phyloP scores from a whole-genome alignment of 2,797 vertebrate species.

The Notoglanidium macrostoma region DNA sequence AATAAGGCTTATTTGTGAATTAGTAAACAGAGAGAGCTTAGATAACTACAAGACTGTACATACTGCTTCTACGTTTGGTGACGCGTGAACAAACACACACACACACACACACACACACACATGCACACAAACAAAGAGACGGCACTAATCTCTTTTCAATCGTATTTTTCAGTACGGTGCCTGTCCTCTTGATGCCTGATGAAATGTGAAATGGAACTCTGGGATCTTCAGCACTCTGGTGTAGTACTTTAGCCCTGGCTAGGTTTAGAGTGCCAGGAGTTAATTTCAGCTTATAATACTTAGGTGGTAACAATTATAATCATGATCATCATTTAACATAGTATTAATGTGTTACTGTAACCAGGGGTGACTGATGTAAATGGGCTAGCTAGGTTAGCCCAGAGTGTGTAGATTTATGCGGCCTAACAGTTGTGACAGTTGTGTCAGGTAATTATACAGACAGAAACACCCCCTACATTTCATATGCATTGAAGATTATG shows the following conservation, averaged over 20 bases:
- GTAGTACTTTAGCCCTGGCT: constrained; percentile 8
- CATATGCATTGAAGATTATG: not conserved
- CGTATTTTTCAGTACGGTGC: constrained; percentile 1
- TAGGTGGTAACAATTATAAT: not conserved
- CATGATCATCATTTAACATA: not conserved
- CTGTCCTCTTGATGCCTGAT: constrained; percentile 24
- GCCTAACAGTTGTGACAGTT: not conserved
- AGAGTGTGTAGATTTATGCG: not conserved
- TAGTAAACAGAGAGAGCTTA: not conserved
- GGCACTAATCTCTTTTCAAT: not conserved
- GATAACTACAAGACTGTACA: not conserved
- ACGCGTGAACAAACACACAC: not conserved
- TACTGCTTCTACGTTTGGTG: not conserved
- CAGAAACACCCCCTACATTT: not conserved
- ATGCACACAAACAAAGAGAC: constrained; percentile 3
- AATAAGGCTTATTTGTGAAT: constrained; percentile 2
- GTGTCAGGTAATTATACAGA: not conserved
- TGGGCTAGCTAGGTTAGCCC: not conserved
- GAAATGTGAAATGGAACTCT: constrained; percentile 7
- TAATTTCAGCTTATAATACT: constrained; percentile 10
- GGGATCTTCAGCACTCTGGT: constrained; percentile 7
- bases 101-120: constrained; percentile 2
- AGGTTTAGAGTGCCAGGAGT: constrained; percentile 5
- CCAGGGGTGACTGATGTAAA: not conserved
- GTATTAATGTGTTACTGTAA: constrained; percentile 7